Evolutionary conservation across 1,140 invertebrate species (phyloP).

Genomic region (Brachionus rubens): DNA sequence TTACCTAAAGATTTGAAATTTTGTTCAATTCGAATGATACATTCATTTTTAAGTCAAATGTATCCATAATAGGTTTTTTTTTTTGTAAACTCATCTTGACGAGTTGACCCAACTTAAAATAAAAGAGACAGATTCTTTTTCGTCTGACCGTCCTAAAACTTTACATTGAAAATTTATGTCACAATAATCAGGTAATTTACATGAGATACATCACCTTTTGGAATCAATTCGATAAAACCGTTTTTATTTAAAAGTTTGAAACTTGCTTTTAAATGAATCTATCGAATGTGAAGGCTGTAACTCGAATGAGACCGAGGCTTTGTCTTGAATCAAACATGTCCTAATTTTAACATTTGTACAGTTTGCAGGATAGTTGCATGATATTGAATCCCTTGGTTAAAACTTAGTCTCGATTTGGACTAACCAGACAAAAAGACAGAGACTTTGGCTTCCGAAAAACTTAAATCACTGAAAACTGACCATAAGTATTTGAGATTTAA

Average conservation of each 20-base stretch:
- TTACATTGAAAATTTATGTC: conserved; percentile 25
- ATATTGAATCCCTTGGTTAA: neutral
- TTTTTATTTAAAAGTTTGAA: neutral
- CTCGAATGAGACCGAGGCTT: neutral
- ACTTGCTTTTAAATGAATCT: neutral
- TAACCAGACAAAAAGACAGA: neutral
- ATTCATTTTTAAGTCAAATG: neutral
- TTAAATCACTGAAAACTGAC: too few relatives aligned
- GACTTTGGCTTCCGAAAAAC: too few relatives aligned
- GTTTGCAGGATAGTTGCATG: neutral
- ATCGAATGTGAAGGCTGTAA: neutral
- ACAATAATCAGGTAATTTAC: neutral
- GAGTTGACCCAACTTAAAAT: neutral
- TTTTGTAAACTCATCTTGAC: conserved; percentile 18
- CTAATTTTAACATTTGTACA: neutral
- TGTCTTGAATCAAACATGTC: neutral
- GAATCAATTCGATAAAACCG: neutral
- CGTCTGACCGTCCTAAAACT: too few relatives aligned
- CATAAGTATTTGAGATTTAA: too few relatives aligned
- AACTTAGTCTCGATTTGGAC: neutral
- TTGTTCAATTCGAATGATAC: too few relatives aligned
- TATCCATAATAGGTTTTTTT: conserved; percentile 8
- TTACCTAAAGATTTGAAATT: conserved; percentile 56
- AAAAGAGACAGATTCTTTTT: too few relatives aligned
- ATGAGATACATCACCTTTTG: neutral